Evolutionary conservation across 2,797 vertebrate genomes (phyloP), one percentile per base, ranked within the genome.

Genomic region (Sarcoramphus papa): DNA sequence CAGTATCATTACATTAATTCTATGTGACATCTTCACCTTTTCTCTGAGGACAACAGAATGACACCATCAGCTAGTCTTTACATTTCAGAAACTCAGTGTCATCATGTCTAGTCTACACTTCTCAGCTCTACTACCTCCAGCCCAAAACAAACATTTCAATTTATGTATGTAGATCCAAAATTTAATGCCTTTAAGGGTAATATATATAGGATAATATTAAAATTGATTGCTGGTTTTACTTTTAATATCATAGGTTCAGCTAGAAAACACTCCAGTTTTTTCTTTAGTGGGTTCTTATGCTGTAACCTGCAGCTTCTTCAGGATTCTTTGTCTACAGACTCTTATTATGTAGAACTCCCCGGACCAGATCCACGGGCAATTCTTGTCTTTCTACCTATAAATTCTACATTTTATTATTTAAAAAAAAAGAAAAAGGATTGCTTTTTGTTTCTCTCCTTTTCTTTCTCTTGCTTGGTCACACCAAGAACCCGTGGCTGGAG

Each of bases 191-290:
- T 83, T 87, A 69, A 57, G 73, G 12, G n/a, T 74, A 15, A 63
- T 33, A 37, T 16, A 21, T 70, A 27, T 19, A 74, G 22, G 20
- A 19, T 50, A 90, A 56, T 51, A 43, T 40, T 51, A 35, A 77
- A 72, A 81, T 37, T 51, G 15, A 7, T 65, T 53, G 9, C 56
- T 45, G 56, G 17, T 77, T 69, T 68, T 75, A 50, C 74, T 84
- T 62, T 35, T 57, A 85, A 22, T 83, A 50, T 57, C 25, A 47
- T 78, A 98, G 98, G 97, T 99, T 72, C 98, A 98, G 90, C 97
- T 99, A 92, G 98, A 99, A 97, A 99, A 98, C 95, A 98, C 98
- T 95, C 95, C 98, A 54, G 79, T 98, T 98, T 97, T 99, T 99
- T 98, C 98, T 94, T 96, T 98, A 18, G 12, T 67, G 35, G 5